Conservation (phyloP, 2,797 vertebrate species). For the Neosilurus hyrtlii region DNA sequence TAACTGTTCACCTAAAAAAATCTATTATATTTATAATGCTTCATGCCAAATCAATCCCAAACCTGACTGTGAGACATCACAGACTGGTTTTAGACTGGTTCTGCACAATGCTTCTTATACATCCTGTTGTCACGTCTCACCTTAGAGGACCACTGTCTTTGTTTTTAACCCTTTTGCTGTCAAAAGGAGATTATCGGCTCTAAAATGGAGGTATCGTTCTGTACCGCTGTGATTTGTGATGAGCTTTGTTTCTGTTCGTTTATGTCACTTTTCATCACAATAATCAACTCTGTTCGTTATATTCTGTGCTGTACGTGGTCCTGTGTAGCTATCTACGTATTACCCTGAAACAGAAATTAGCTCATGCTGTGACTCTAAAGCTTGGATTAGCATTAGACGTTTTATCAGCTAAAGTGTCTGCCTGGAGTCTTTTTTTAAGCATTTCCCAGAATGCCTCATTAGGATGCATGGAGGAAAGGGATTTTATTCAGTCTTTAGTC, state of each 20-base stretch:
- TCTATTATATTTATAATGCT: too few relatives aligned
- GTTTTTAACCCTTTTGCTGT: constrained; percentile 62
- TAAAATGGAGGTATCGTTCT: constrained; percentile 77
- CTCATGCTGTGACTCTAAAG: constrained; percentile 6
- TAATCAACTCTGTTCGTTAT: neutral
- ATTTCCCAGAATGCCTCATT: constrained; percentile 26
- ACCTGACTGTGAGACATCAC: neutral
- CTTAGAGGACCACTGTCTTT: constrained; percentile 53
- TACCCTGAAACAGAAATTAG: neutral
- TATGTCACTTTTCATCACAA: neutral
- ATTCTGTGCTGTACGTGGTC: neutral
- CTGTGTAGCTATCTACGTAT: neutral
- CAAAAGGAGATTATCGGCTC: constrained; percentile 73
- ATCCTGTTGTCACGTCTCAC: constrained; percentile 30
- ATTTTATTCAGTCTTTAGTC: neutral
- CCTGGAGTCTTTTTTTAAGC: constrained; percentile 7
- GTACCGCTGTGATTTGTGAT: constrained; percentile 54
- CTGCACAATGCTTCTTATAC: constrained; percentile 24
- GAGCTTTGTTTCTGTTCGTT: constrained; percentile 36
- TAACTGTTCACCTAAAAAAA: neutral
- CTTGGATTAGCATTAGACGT: constrained; percentile 26
- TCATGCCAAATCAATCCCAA: neutral
- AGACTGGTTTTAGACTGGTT: constrained; percentile 17
- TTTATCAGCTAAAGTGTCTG: constrained; percentile 30
- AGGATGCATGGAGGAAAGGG: neutral